Base-by-base conservation (phyloP, 2,113 vertebrate genomes). In the Nannospalax galili region DNA sequence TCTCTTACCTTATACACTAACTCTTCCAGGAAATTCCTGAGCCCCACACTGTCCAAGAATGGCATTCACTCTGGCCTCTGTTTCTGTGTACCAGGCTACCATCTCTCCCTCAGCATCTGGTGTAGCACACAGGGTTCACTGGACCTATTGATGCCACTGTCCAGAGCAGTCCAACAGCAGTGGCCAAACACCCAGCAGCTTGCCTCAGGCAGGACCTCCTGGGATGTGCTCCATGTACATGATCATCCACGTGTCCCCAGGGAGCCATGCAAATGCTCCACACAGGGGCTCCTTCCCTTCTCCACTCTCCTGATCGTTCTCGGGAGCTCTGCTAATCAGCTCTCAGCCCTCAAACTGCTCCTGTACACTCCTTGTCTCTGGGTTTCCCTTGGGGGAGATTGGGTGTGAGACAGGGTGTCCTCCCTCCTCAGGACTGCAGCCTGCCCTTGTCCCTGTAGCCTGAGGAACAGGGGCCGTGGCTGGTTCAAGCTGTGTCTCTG, bases 381-480 rank as follows among this genome's bases (percentile, higher is more conserved):
- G 32, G 32, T 24, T 37, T 26, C 42, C 37, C 52, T 48, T 12
- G 24, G n/a, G 74, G 5, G 56, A 35, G 48, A 11, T 35, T n/a
- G 32, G 45, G 30, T 1, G 22, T 22, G 32, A 1, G 26, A 14
- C 8, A 67, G 7, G 65, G 24, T 60, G 1, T 11, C 1, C 0
- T 1, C 10, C 17, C 16, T 7, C 14, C 15, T 32, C 4, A n/a
- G n/a, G 40, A 40, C 4, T 7, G 2, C 32, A 62, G 52, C 9
- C 75, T 19, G 32, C 37, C 65, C 67, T 6, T 52, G 62, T 28
- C 28, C 14, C 35, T 81, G 42, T 5, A 22, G 40, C 30, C 64
- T 26, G 0, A 26, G 37, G n/a, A 15, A 32, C 28, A 37, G 74
- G 3, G 22, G 40, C 69, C 45, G 11, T 5, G 30, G 88, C 42